Base-by-base conservation (phyloP, 2,888 invertebrate species). In the Eurytoma adleriae region DNA sequence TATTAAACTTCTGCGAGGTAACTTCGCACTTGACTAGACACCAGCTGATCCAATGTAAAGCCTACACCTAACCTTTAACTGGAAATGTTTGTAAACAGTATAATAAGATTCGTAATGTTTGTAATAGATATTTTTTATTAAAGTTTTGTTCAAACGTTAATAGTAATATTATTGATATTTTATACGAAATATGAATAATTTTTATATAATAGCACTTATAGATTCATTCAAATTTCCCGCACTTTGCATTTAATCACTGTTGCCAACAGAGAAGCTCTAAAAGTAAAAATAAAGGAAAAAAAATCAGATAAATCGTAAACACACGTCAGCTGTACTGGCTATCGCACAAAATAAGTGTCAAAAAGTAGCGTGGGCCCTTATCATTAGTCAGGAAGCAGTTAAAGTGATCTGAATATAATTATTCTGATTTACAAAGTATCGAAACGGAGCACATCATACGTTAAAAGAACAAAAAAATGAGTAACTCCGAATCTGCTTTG, bases 401-500 rank as follows among this genome's bases (percentile, higher is more conserved):
- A 56, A 57, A 50, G 7, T 5, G 3, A 30, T 30, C 7, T 40
- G 10, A 40, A 10, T 40, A 40, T 10, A 40, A 7, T 40, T 40
- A 40, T 40, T 40, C 40, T 10, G 10, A 40, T 40, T 40, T 40
- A 40, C 3, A 40, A 10, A 7, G 40, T 7, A 10, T 10, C 10
- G 10, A 40, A 4, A 4, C 40, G 7, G 40, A 40, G 7, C 7
- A 50, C 10, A 20, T 50, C 14, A 24, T 24, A 40, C n/a, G 10
- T 13, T 14, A 7, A 18, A 12, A 24, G 3, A 14, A 52, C 54
- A 48, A 50, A 16, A 76, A 72, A 50, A 82, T 80, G 79, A 16
- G 67, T 13, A 20, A 64, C 40, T 67, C 56, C 5, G 78, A 78
- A n/a, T 80, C 78, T 24, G 76, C 76, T 18, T 24, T 82, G 13